A percentile compares a stretch with the other conserved stretches of the same genome.
phyloP scores from a whole-genome alignment of 2,888 invertebrate genomes.

The Oscheius sp. region DNA sequence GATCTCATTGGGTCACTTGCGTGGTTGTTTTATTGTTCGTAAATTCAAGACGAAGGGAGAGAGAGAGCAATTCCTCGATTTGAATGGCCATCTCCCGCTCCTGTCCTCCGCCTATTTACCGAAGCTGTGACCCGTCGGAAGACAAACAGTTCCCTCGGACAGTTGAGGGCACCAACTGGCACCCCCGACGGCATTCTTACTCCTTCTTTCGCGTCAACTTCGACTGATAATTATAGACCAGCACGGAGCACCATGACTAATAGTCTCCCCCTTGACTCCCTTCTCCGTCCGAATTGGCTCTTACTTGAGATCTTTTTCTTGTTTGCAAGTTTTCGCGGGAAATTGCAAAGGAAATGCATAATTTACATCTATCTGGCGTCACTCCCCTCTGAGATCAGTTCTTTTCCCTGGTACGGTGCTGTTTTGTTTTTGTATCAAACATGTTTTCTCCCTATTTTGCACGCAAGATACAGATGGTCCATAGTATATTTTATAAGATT shows the following conservation, averaged over 20 bases:
- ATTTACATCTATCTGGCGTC: too few species aligned
- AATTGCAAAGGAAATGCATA: too few species aligned
- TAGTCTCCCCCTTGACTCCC: not conserved
- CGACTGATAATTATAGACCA: not conserved
- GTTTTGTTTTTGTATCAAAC: too few species aligned
- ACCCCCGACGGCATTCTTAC: not conserved
- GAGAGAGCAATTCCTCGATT: too few species aligned
- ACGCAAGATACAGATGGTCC: too few species aligned
- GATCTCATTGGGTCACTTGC: too few species aligned
- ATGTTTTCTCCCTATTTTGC: too few species aligned
- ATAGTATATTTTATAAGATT: too few species aligned
- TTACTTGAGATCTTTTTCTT: not conserved
- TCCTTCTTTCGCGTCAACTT: not conserved
- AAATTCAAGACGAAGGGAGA: not conserved
- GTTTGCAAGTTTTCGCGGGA: too few species aligned
- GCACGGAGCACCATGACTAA: not conserved
- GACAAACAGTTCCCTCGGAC: conserved; percentile 18
- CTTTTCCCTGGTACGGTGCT: too few species aligned
- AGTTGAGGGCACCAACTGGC: conserved; percentile 7
- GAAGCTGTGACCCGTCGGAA: conserved; percentile 22
- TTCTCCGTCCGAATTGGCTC: not conserved
- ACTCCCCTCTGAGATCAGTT: too few species aligned
- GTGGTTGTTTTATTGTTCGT: not conserved
- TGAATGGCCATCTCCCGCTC: not conserved
- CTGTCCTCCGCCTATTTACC: conserved; percentile 3